A percentile compares a stretch with the other conserved stretches of the same genome.
Evolutionary conservation across 2,797 vertebrate genomes (phyloP).

Genomic region (Pseudochromis fuscus): DNA sequence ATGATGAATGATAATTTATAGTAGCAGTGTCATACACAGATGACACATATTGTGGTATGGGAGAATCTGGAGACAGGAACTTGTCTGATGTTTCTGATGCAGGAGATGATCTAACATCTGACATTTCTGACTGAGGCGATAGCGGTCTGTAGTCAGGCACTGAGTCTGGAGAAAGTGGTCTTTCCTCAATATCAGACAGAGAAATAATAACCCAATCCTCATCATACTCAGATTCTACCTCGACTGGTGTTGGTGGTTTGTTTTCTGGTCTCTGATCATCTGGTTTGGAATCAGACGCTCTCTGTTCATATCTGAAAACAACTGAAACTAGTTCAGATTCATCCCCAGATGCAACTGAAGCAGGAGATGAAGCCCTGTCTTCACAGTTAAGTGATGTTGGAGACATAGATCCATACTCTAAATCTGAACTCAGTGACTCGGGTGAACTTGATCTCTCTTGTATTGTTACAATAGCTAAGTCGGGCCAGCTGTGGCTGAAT

Average conservation of each 20-base stretch:
- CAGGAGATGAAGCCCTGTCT: slow-evolving; percentile 48
- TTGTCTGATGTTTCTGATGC: slow-evolving; percentile 45
- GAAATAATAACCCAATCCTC: slow-evolving; percentile 53
- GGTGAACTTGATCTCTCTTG: slow-evolving; percentile 54
- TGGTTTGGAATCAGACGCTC: not conserved
- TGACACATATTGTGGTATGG: slow-evolving; percentile 36
- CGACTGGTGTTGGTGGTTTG: slow-evolving; percentile 30
- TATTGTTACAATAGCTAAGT: slow-evolving; percentile 16
- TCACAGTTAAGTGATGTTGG: slow-evolving; percentile 14
- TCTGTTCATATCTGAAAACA: slow-evolving; percentile 12
- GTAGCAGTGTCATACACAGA: slow-evolving; percentile 23
- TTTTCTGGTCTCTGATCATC: slow-evolving; percentile 4
- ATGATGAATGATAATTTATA: slow-evolving; percentile 43
- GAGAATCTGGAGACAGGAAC: slow-evolving; percentile 50
- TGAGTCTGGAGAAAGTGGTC: slow-evolving; percentile 32
- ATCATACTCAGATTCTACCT: slow-evolving; percentile 28
- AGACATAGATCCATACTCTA: slow-evolving; percentile 46
- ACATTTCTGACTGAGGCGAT: slow-evolving; percentile 21
- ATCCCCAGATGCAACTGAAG: slow-evolving; percentile 55
- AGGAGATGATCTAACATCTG: slow-evolving; percentile 30
- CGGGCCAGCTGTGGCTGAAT: slow-evolving; percentile 43
- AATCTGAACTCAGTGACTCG: slow-evolving; percentile 53
- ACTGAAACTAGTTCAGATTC: slow-evolving; percentile 35
- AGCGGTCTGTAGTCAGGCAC: slow-evolving; percentile 22
- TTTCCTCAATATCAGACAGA: slow-evolving; percentile 49